A percentile compares a stretch with the other conserved stretches of the same genome.
Evolutionary conservation across 2,113 vertebrate species (phyloP).

Genomic region (Chiloscyllium plagiosum): DNA sequence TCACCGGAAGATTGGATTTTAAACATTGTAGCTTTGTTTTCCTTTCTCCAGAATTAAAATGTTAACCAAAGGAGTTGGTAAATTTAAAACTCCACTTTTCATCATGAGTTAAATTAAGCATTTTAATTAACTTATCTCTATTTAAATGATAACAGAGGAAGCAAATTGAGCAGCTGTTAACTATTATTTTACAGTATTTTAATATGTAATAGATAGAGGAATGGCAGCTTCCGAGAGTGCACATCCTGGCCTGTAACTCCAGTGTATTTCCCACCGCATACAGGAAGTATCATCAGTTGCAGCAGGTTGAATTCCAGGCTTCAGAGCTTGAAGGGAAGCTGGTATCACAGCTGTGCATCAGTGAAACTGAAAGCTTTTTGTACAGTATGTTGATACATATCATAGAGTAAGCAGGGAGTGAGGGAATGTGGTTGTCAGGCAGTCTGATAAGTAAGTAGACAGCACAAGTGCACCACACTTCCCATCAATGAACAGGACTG

Average conservation of each 20-base stretch:
- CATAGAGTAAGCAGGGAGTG: not conserved
- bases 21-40: no score
- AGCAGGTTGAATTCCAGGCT: not conserved
- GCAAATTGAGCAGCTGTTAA: no score
- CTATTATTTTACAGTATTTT: no score
- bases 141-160: no score
- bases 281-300: not conserved
- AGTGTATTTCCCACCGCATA: not conserved
- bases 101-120: no score
- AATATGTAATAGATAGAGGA: no score
- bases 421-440: not conserved
- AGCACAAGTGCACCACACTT: not conserved
- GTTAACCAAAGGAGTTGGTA: no score
- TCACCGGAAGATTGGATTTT: no score
- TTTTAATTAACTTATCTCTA: no score
- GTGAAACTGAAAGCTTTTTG: not conserved
- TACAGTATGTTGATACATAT: not conserved
- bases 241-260: not conserved
- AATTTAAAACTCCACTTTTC: no score
- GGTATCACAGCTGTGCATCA: not conserved
- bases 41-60: no score
- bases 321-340: not conserved
- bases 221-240: no score
- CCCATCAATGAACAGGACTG: not conserved
- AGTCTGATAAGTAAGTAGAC: not conserved